Conservation (phyloP, 2,888 invertebrate genomes). For the Schizaphis graminum region DNA sequence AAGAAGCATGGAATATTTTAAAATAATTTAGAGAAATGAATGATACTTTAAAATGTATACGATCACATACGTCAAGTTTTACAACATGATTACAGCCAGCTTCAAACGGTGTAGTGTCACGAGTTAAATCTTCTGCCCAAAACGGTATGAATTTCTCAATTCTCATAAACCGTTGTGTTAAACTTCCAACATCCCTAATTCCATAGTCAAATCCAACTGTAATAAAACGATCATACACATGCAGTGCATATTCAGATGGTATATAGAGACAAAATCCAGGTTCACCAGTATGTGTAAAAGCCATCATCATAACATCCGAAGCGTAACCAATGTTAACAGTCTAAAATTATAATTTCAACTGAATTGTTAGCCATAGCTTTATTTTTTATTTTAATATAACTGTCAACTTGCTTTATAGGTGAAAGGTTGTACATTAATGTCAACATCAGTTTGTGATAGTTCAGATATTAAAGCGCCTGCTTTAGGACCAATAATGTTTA, state of each 20-base stretch:
- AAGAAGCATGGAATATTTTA: neutral
- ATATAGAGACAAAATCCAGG: slow-evolving; percentile 80
- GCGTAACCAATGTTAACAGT: slow-evolving; percentile 79
- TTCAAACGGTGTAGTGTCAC: slow-evolving; percentile 77
- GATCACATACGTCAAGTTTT: slow-evolving; percentile 73
- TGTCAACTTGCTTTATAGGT: slow-evolving; percentile 75
- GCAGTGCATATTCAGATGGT: slow-evolving; percentile 81
- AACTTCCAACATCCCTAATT: slow-evolving; percentile 78
- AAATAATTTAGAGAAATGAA: neutral
- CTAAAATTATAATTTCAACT: slow-evolving; percentile 69
- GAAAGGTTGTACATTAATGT: slow-evolving; percentile 76
- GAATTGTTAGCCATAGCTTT: neutral
- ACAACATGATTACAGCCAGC: slow-evolving; percentile 77
- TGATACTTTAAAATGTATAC: neutral
- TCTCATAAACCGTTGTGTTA: slow-evolving; percentile 78
- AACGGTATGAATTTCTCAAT: slow-evolving; percentile 81
- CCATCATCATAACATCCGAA: slow-evolving; percentile 79
- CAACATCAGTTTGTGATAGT: slow-evolving; percentile 75
- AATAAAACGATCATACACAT: slow-evolving; percentile 80
- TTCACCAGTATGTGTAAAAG: slow-evolving; percentile 81
- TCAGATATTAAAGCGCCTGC: slow-evolving; percentile 77
- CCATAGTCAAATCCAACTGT: slow-evolving; percentile 78
- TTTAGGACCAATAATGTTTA: slow-evolving; percentile 81
- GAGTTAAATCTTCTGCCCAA: slow-evolving; percentile 80
- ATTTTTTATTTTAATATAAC: neutral